These are phyloP conservation scores for Lophotriccus pileatus DNA, from an alignment of 2,797 vertebrate species.

Conservation along the genomic window DNA sequence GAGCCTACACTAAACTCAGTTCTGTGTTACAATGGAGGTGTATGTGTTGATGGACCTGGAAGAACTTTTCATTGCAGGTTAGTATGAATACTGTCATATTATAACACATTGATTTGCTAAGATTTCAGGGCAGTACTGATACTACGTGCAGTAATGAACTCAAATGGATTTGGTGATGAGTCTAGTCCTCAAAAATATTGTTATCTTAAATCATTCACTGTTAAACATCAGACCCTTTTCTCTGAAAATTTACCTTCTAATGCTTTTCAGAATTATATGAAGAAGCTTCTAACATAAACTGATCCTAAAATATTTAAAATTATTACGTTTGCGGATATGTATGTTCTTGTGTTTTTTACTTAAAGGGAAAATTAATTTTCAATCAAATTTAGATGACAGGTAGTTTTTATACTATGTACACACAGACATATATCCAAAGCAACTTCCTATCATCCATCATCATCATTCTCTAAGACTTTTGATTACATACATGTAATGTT, in stretches of 20 bases:
- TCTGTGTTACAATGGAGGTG: conserved; percentile 81
- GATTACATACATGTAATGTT: not conserved
- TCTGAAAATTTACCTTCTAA: not conserved
- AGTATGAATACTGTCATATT: conserved; percentile 26
- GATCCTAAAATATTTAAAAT: not conserved
- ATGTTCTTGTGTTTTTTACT: not conserved
- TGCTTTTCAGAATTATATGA: not conserved
- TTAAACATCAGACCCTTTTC: not conserved
- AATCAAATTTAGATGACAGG: not conserved
- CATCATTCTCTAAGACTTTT: not conserved
- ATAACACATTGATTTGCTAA: not conserved
- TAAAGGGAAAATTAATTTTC: not conserved
- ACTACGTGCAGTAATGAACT: not conserved
- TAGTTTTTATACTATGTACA: not conserved
- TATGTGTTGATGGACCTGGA: conserved; percentile 79
- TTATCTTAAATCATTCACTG: not conserved
- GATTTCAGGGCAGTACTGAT: not conserved
- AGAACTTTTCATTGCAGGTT: conserved; percentile 84
- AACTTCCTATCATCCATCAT: not conserved
- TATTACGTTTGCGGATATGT: not conserved
- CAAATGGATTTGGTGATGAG: not conserved
- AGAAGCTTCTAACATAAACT: not conserved
- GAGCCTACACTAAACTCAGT: conserved; percentile 43
- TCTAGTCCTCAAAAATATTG: not conserved
- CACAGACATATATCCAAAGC: not conserved